Conservation (phyloP, 2,888 invertebrate species). For the Abscondita cerata region DNA sequence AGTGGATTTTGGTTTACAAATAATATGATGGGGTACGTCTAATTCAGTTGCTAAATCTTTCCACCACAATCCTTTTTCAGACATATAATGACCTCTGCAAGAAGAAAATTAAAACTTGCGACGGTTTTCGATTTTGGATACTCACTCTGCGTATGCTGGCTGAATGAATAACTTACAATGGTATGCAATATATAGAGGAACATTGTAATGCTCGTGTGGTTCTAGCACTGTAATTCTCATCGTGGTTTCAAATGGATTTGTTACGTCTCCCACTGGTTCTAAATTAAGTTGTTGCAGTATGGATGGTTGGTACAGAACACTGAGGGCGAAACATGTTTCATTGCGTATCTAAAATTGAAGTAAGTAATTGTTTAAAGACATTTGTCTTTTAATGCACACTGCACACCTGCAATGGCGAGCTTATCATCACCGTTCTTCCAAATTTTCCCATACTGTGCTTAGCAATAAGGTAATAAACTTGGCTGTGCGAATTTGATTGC, state of each 20-base stretch:
- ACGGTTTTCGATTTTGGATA: too few species aligned
- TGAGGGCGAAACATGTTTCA: conserved; percentile 78
- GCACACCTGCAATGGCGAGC: conserved; percentile 82
- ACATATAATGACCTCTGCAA: conserved; percentile 71
- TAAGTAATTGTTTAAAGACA: not conserved
- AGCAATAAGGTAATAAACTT: conserved; percentile 72
- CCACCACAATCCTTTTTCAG: conserved; percentile 81
- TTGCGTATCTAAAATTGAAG: conserved; percentile 67
- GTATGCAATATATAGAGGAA: conserved; percentile 81
- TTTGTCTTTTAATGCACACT: too few species aligned
- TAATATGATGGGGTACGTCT: conserved; percentile 70
- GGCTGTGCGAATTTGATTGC: conserved; percentile 62
- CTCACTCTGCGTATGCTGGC: conserved; percentile 77
- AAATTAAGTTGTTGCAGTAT: conserved; percentile 71
- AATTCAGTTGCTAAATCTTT: conserved; percentile 74
- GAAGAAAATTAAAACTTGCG: not conserved
- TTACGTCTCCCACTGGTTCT: conserved; percentile 69
- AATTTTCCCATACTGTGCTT: conserved; percentile 67
- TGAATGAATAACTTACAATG: conserved; percentile 78
- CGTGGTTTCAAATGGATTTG: conserved; percentile 79
- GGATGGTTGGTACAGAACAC: conserved; percentile 76
- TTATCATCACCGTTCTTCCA: conserved; percentile 66
- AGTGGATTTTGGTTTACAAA: conserved; percentile 70
- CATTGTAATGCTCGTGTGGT: conserved; percentile 75
- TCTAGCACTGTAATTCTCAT: conserved; percentile 75